A percentile compares a stretch with the other conserved stretches of the same genome.
Evolutionary conservation across 2,797 vertebrate genomes (phyloP).

Genomic region (Cirrhinus molitorella): DNA sequence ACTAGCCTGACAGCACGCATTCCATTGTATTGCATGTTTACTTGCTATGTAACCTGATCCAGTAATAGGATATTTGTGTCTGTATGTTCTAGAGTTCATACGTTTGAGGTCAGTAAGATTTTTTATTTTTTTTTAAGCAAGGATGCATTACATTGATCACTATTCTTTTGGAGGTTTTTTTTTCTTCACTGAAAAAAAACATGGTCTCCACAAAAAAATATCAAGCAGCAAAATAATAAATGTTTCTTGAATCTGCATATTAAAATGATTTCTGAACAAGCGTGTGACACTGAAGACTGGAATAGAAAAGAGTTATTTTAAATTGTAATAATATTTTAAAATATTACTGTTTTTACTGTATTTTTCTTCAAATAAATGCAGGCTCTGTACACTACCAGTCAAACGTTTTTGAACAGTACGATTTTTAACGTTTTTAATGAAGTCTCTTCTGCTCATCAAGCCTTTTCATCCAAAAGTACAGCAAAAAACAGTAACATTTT

Average conservation of each 20-base stretch:
- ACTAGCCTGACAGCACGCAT: not conserved
- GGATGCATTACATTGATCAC: not conserved
- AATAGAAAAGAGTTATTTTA: not conserved
- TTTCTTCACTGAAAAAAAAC: not conserved
- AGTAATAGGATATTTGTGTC: slow-evolving; percentile 1
- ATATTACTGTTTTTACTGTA: not conserved
- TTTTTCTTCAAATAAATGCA: not conserved
- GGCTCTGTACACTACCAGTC: too few species aligned
- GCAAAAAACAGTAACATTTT: too few species aligned
- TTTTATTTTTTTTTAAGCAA: not conserved
- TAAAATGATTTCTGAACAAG: not conserved
- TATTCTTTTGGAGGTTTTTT: not conserved
- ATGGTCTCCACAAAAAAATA: not conserved
- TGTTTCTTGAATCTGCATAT: not conserved
- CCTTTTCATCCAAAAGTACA: too few species aligned
- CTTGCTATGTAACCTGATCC: slow-evolving; percentile 18
- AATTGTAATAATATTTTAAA: not conserved
- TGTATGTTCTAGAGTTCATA: not conserved
- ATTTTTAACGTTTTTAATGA: too few species aligned
- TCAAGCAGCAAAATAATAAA: slow-evolving; percentile 2
- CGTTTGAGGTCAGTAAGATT: not conserved
- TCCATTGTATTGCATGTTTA: slow-evolving; percentile 11
- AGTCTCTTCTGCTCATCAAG: too few species aligned
- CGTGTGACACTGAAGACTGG: not conserved
- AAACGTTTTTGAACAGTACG: too few species aligned